Percentiles rank a stretch among this genome's conserved stretches.
Evolutionary conservation across 2,888 invertebrate species (phyloP).

Genomic region (Harpagoxenus sublaevis): DNA sequence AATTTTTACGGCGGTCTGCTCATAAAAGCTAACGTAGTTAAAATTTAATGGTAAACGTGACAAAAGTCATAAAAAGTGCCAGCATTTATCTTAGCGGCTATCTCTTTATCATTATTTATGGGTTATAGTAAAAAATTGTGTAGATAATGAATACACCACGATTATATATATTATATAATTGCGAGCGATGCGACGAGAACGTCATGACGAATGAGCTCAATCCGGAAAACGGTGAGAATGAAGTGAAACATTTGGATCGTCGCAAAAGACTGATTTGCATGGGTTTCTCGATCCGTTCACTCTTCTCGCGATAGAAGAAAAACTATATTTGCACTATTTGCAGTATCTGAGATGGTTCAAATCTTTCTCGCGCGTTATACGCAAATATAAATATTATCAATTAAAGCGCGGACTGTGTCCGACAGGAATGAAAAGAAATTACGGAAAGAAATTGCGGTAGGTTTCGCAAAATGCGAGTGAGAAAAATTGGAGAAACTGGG

Average conservation of each 20-base stretch:
- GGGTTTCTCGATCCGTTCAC: constrained; percentile 26
- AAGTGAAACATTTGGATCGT: constrained; percentile 4
- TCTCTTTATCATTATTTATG: constrained; percentile 33
- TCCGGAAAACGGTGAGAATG: constrained; percentile 9
- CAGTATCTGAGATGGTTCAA: background rate
- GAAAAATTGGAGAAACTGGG: constrained; percentile 23
- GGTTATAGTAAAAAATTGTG: constrained; percentile 7
- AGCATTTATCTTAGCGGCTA: constrained; percentile 28
- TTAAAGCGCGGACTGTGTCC: background rate
- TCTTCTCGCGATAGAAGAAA: constrained; percentile 26
- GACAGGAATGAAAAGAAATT: background rate
- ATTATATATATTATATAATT: background rate
- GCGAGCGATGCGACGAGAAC: constrained; percentile 7
- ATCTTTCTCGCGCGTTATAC: constrained; percentile 1
- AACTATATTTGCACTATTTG: constrained; percentile 1
- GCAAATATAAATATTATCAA: constrained; percentile 1
- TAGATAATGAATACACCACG: background rate
- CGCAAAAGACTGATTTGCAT: constrained; percentile 25
- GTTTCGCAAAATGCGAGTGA: background rate
- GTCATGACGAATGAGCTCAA: background rate
- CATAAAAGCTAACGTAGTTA: constrained; percentile 44
- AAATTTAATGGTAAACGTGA: constrained; percentile 46
- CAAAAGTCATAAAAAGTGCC: constrained; percentile 38
- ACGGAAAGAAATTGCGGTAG: background rate
- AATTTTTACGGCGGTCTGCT: constrained; percentile 27